Conservation (phyloP, 2,888 invertebrate genomes). For the Drosophila rubida region DNA sequence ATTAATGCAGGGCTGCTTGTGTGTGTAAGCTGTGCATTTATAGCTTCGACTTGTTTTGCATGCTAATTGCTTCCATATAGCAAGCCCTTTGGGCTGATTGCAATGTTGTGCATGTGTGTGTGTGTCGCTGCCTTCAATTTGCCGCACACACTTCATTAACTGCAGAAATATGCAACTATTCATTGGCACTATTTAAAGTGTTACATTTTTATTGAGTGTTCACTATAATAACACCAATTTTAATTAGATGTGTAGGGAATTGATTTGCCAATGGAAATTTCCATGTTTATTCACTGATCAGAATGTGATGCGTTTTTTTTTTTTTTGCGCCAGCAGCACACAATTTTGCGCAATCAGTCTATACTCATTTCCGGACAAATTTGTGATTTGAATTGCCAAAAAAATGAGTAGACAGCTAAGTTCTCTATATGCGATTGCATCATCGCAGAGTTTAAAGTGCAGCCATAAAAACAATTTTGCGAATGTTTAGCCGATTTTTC, state of each 20-base stretch:
- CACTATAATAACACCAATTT: conserved; percentile 3
- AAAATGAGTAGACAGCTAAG: neutral
- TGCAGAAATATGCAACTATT: conserved; percentile 38
- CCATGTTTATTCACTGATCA: neutral
- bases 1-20: conserved; percentile 44
- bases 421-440: neutral
- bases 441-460: neutral
- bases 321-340: too few relatives aligned
- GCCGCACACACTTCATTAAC: conserved; percentile 62
- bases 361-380: neutral
- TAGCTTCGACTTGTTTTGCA: conserved; percentile 73
- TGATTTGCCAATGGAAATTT: conserved; percentile 5
- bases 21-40: conserved; percentile 66
- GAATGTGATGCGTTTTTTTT: neutral
- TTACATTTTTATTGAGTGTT: conserved; percentile 30
- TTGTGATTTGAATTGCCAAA: conserved; percentile 1
- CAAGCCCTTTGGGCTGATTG: neutral
- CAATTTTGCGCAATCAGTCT: neutral
- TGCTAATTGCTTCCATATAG: conserved; percentile 66
- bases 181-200: conserved; percentile 37
- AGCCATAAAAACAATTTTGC: neutral
- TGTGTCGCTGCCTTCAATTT: conserved; percentile 47
- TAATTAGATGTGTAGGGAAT: neutral
- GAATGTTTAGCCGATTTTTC: neutral
- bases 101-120: neutral